Evolutionary conservation across 2,113 vertebrate species (phyloP).

Genomic region (Pangasianodon hypophthalmus): DNA sequence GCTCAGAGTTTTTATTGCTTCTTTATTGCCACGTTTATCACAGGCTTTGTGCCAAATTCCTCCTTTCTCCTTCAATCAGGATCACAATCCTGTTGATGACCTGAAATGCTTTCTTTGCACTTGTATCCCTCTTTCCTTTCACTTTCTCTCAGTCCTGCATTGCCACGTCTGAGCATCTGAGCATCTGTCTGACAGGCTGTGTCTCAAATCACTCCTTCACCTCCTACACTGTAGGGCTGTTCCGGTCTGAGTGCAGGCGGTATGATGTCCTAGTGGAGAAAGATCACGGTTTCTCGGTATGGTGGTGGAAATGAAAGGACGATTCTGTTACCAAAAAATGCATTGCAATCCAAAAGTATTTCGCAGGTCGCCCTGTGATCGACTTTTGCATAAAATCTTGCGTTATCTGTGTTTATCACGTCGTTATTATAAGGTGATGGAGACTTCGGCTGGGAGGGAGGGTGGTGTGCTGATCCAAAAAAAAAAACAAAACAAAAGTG

Average conservation of each 20-base stretch:
- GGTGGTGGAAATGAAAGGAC: neutral
- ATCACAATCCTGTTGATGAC: neutral
- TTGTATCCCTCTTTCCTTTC: neutral
- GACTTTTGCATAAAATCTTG: neutral
- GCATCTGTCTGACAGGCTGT: neutral
- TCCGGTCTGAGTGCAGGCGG: neutral
- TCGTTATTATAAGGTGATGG: neutral
- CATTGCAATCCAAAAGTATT: neutral
- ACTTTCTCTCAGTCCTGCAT: neutral
- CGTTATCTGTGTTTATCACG: neutral
- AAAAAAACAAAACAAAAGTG: too few relatives aligned
- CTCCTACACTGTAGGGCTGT: too few relatives aligned
- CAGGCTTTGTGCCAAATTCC: neutral
- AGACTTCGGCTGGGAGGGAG: neutral
- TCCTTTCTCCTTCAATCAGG: neutral
- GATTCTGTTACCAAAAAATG: neutral
- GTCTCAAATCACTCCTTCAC: neutral
- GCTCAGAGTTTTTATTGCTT: neutral
- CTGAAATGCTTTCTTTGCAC: neutral
- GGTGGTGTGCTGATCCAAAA: neutral
- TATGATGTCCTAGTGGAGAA: neutral
- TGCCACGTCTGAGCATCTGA: constrained; percentile 51
- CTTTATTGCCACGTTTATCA: neutral
- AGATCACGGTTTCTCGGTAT: neutral
- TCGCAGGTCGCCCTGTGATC: neutral